Conservation (phyloP, 1,140 invertebrate genomes). For the Colletes latitarsis region DNA sequence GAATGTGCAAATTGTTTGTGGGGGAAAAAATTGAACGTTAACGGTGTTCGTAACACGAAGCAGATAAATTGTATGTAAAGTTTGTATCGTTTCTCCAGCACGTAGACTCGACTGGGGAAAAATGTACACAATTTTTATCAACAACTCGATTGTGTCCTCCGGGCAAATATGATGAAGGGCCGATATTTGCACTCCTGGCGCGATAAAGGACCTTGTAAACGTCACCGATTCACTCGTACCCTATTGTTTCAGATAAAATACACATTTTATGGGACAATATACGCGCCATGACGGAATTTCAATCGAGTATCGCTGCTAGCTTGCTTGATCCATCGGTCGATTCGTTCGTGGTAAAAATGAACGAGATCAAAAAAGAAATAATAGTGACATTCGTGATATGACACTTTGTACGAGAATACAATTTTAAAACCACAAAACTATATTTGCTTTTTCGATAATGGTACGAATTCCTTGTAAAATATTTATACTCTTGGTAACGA, state of each 20-base stretch:
- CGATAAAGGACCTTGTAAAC: conserved; percentile 41
- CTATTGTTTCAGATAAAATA: conserved; percentile 46
- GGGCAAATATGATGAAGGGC: conserved; percentile 19
- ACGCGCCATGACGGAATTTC: conserved; percentile 11
- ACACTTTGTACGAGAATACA: too few relatives aligned
- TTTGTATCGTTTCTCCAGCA: background rate
- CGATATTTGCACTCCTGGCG: conserved; percentile 40
- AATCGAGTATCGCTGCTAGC: background rate
- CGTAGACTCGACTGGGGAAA: background rate
- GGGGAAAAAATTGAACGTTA: background rate
- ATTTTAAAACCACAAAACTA: too few relatives aligned
- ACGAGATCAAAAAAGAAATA: too few relatives aligned
- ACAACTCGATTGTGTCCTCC: background rate
- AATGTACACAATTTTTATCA: conserved; percentile 5
- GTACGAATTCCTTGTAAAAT: too few relatives aligned
- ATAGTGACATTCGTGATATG: too few relatives aligned
- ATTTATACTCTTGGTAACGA: too few relatives aligned
- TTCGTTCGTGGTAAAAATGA: background rate
- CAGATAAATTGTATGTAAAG: background rate
- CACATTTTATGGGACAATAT: conserved; percentile 45
- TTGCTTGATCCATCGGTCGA: background rate
- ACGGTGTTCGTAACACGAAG: background rate
- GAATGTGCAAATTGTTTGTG: background rate
- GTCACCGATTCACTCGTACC: conserved; percentile 51
- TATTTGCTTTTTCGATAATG: too few relatives aligned